Base-by-base conservation (phyloP, 2,888 invertebrate genomes). In the Nomada ferruginata region DNA sequence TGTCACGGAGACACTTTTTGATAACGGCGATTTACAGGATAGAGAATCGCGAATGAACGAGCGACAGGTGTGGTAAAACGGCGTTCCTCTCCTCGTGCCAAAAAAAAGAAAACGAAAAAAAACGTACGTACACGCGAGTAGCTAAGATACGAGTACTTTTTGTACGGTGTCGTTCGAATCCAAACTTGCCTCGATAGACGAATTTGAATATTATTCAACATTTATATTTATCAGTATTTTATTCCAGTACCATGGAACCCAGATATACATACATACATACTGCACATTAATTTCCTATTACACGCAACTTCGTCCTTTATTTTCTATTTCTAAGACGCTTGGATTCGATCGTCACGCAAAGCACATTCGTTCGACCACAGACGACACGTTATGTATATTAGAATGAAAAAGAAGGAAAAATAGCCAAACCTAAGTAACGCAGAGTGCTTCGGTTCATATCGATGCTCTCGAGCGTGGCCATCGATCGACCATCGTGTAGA, bases 71-170 rank as follows among this genome's bases (percentile, higher is more conserved):
- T 86, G 74, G 80, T 76, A 83, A 85, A 82, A 89, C 85, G 78
- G 84, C 89, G 88, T 88, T 88, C 88, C 88, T 88, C 87, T 88
- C 87, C 89, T 88, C 89, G 88, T 88, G 88, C 88, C 88, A 88
- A 88, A 86, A 70, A 47, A 47, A 47, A 47, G 47, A 47, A 47
- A 36, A 36, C 36, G 36, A 36, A 36, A 36, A 36, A 60, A 42
- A 69, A 83, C 47, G 26, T 57, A 65, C 72, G 72, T 72, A 82
- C 66, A 52, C 60, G 60, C 70, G 29, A 50, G 71, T 88, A 87
- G 85, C 74, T 88, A 86, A 88, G 82, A 71, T 84, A 79, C 63
- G 76, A 80, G 77, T 72, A 68, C 59, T 77, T 79, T 87, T 83
- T 87, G 50, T 83, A 87, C 83, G 75, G 63, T 68, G 74, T 78